Conservation (phyloP, 1,140 invertebrate species). For the Whitmania pigra region DNA sequence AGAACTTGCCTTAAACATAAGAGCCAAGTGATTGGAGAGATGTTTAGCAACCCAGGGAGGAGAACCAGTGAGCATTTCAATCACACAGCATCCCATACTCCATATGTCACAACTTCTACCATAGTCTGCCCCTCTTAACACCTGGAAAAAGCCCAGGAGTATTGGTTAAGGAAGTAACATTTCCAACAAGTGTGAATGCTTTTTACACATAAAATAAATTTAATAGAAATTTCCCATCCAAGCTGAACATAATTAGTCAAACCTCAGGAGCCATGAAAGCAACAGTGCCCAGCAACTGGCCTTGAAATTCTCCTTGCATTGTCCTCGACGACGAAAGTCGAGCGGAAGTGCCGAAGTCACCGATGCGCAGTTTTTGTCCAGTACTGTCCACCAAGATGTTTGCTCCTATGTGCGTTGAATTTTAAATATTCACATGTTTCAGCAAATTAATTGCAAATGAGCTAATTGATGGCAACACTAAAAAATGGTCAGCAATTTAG, state of each 20-base stretch:
- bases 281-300: constrained; percentile 46
- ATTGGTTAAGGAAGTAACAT: too few relatives aligned
- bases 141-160: constrained; percentile 30
- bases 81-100: constrained; percentile 46
- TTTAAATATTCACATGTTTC: background rate
- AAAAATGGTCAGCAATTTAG: too few relatives aligned
- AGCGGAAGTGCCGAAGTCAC: constrained; percentile 46
- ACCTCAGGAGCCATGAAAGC: constrained; percentile 50
- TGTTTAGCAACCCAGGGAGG: constrained; percentile 46
- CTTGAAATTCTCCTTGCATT: constrained; percentile 45
- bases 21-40: constrained; percentile 45
- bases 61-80: constrained; percentile 46
- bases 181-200: too few relatives aligned
- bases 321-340: constrained; percentile 41
- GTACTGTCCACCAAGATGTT: constrained; percentile 47
- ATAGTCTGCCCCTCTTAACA: constrained; percentile 46
- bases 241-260: too few relatives aligned
- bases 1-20: constrained; percentile 45
- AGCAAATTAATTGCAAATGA: background rate
- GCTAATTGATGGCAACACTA: too few relatives aligned
- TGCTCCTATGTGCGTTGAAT: constrained; percentile 36
- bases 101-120: constrained; percentile 47
- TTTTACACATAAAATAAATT: too few relatives aligned
- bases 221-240: too few relatives aligned
- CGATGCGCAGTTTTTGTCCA: constrained; percentile 44